These are phyloP conservation scores for Abrostola triplasia DNA, from an alignment of 2,888 invertebrate species.

Conservation along the genomic window DNA sequence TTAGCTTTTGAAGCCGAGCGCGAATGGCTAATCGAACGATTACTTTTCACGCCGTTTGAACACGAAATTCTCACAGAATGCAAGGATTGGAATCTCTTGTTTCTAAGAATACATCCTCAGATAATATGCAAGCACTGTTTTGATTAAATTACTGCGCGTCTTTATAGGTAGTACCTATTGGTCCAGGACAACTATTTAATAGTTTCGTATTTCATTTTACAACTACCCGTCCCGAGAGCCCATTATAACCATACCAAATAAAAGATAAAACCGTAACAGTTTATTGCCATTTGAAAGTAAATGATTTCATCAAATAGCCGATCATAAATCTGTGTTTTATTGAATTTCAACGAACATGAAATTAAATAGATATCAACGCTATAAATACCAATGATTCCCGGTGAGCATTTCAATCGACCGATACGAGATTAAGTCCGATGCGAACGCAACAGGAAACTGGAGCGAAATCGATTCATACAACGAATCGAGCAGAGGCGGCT, in stretches of 20 bases:
- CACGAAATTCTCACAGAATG: slow-evolving; percentile 74
- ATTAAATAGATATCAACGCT: slow-evolving; percentile 69
- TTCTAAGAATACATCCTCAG: slow-evolving; percentile 33
- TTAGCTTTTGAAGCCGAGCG: slow-evolving; percentile 78
- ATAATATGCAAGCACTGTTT: slow-evolving; percentile 14
- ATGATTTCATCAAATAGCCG: slow-evolving; percentile 53
- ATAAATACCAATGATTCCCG: slow-evolving; percentile 69
- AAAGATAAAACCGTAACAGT: slow-evolving; percentile 48
- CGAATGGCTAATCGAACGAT: slow-evolving; percentile 86
- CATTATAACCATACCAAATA: slow-evolving; percentile 37
- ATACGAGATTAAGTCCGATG: slow-evolving; percentile 81
- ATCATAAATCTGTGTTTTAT: slow-evolving; percentile 65
- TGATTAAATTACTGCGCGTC: slow-evolving; percentile 30
- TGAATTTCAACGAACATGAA: slow-evolving; percentile 68
- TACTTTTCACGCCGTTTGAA: slow-evolving; percentile 84
- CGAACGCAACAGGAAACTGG: slow-evolving; percentile 85
- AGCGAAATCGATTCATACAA: slow-evolving; percentile 84
- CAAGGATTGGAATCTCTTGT: slow-evolving; percentile 66
- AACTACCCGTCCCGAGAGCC: slow-evolving; percentile 37
- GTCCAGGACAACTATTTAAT: slow-evolving; percentile 39
- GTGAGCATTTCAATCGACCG: slow-evolving; percentile 77
- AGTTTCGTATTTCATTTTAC: slow-evolving; percentile 46
- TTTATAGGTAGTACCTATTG: slow-evolving; percentile 29
- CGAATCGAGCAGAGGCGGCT: slow-evolving; percentile 81
- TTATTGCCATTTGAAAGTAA: slow-evolving; percentile 56